Base-by-base conservation (phyloP, 2,113 vertebrate species). In the Chelonoidis abingdonii region DNA sequence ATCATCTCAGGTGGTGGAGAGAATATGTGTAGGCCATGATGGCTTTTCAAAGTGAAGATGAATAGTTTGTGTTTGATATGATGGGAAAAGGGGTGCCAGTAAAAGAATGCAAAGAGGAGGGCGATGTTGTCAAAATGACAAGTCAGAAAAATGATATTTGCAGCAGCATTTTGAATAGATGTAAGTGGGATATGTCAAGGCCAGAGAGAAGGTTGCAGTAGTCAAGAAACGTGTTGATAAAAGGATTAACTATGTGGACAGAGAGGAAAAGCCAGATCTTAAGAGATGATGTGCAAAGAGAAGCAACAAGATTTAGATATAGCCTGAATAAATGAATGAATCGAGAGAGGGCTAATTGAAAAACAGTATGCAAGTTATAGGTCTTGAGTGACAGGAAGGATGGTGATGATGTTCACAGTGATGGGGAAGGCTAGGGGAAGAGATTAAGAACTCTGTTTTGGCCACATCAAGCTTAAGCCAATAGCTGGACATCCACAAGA, bases 41-140 rank as follows among this genome's bases (percentile, higher is more conserved):
- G n/a, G 35, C 6, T 52, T 44, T 52, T 52, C 12, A n/a, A 89
- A 83, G 35, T 22, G 10, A 78, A 76, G 38, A 29, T 1, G 13
- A 5, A 78, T 93, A 65, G 4, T 85, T 2, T 85, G 0, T 19
- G 9, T 3, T 52, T n/a, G 49, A 10, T 8, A 2, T 8, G 50
- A 24, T 72, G 38, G 59, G 14, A 16, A 84, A 69, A 76, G 21
- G 17, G 17, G 82, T 83, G 2, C 6, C 7, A 10, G 2, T 7
- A 25, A 89, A 50, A 11, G 22, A 65, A 13, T 54, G 27, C 83
- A 88, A 87, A 59, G 17, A 92, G 29, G 21, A 78, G 69, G 5
- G 10, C 13, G 25, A n/a, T 2, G 21, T 49, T 80, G 85, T 1
- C 38, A 83, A 80, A 89, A 83, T 80, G 92, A 24, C 0, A 57